These are phyloP conservation scores for Halictus ligatus DNA, from an alignment of 2,888 invertebrate genomes.

Conservation along the genomic window DNA sequence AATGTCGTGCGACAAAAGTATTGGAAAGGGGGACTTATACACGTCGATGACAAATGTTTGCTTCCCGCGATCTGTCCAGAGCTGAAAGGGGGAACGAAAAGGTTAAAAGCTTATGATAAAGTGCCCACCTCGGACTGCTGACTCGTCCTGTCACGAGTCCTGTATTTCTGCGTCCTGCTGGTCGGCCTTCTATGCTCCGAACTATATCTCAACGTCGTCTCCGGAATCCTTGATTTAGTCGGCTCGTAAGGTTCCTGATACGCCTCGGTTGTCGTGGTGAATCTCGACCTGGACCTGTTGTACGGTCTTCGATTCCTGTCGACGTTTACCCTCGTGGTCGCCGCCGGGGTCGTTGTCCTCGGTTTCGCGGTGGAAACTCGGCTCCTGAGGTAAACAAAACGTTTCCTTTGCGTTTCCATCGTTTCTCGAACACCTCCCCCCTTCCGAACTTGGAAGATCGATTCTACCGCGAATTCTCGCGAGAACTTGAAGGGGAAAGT, in stretches of 20 bases:
- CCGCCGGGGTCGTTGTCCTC: slow-evolving; percentile 73
- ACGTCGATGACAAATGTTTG: not conserved
- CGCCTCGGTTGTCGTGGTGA: slow-evolving; percentile 79
- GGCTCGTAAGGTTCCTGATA: slow-evolving; percentile 79
- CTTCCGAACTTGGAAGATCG: not conserved
- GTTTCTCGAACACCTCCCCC: not conserved
- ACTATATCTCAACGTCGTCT: slow-evolving; percentile 74
- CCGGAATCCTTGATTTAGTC: slow-evolving; percentile 74
- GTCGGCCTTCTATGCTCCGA: slow-evolving; percentile 68
- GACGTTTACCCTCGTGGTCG: slow-evolving; percentile 64
- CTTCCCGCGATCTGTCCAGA: not conserved
- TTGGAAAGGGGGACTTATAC: not conserved
- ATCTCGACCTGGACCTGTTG: slow-evolving; percentile 78
- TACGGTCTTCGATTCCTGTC: slow-evolving; percentile 79
- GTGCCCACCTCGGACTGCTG: slow-evolving; percentile 64
- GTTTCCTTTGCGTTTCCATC: not conserved
- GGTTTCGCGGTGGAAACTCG: slow-evolving; percentile 64
- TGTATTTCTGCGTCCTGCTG: slow-evolving; percentile 65
- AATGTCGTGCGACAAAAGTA: not conserved
- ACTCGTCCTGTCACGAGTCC: slow-evolving; percentile 64
- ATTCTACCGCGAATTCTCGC: not conserved
- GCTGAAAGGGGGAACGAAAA: not conserved
- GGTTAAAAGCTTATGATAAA: not conserved
- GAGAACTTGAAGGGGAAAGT: not conserved
- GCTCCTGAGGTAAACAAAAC: slow-evolving; percentile 32